Base-by-base conservation (phyloP, 2,113 vertebrate genomes). In the Forbesichthys papilliferus region DNA sequence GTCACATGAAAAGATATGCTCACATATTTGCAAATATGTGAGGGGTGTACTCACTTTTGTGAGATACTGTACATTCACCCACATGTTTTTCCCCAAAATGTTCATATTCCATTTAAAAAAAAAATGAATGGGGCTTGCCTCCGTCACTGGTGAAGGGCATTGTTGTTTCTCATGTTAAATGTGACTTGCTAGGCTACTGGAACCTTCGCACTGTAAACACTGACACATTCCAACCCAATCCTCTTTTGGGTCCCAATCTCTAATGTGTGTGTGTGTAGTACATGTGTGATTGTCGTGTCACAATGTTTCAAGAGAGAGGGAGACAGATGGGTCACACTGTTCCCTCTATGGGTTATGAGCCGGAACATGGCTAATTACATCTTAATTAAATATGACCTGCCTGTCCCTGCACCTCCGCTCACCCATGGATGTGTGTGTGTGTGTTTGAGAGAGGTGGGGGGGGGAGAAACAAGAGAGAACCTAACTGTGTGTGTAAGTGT, bases 301-400 rank as follows among this genome's bases (percentile, higher is more conserved):
- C 55, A 68, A 48, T 4, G n/a, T 75, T 48, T 20, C 62, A 53
- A 57, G 55, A 18, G 6, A 67, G 63, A 55, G 36, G 60, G 59
- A 75, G 77, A 87, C 86, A 89, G 89, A 89, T 86, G 83, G 87
- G 83, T 80, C 73, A 77, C 77, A 68, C 71, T 56, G 66, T 56
- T 80, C 51, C 59, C 84, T 82, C 75, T 55, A 70, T 85, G 82
- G 79, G 62, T 82, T 60, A 70, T 77, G 69, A 80, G 72, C 79
- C 72, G 73, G 81, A 84, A 69, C 72, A 66, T 5, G 36, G 76
- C 79, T 89, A 88, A 89, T 88, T 85, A 84, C 75, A 66, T 83
- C 80, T 89, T 87, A 84, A 90, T 90, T 90, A 90, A 81, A 87
- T 74, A 87, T 82, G 83, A 89, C 83, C 85, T 75, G 73, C 65